Conservation (phyloP, 1,140 invertebrate genomes). For the Drosophila bifasciata region DNA sequence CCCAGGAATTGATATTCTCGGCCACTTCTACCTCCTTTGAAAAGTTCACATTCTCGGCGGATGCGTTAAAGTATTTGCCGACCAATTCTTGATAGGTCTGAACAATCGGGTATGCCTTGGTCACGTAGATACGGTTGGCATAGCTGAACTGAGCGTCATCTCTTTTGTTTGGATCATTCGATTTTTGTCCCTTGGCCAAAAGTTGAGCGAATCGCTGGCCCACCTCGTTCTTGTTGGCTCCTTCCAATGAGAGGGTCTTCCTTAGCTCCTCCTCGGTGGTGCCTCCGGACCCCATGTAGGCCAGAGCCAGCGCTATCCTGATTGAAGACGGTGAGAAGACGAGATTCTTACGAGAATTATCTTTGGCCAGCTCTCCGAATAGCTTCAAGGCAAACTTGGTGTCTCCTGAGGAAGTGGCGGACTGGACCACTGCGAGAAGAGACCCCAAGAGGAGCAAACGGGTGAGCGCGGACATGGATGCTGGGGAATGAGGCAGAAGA, state of each 20-base stretch:
- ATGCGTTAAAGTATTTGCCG: conserved; percentile 32
- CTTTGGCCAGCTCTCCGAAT: conserved; percentile 30
- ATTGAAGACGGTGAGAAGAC: conserved; percentile 86
- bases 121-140: conserved; percentile 60
- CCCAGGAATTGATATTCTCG: conserved; percentile 86
- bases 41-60: conserved; percentile 84
- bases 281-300: conserved; percentile 85
- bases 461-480: conserved; percentile 2
- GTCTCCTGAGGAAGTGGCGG: conserved; percentile 10
- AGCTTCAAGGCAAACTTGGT: conserved; percentile 45
- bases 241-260: conserved; percentile 73
- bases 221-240: conserved; percentile 29
- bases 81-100: conserved; percentile 40
- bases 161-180: not conserved
- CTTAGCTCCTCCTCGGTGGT: conserved; percentile 85
- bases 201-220: conserved; percentile 36
- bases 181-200: conserved; percentile 14
- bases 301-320: conserved; percentile 85
- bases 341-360: conserved; percentile 81
- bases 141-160: conserved; percentile 37
- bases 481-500: not conserved
- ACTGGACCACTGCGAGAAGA: conserved; percentile 23
- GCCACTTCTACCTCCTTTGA: conserved; percentile 77
- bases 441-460: conserved; percentile 17
- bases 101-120: conserved; percentile 26